Evolutionary conservation across 2,113 vertebrate species (phyloP), one percentile per base, ranked within the genome.

Genomic region (Damaliscus lunatus): DNA sequence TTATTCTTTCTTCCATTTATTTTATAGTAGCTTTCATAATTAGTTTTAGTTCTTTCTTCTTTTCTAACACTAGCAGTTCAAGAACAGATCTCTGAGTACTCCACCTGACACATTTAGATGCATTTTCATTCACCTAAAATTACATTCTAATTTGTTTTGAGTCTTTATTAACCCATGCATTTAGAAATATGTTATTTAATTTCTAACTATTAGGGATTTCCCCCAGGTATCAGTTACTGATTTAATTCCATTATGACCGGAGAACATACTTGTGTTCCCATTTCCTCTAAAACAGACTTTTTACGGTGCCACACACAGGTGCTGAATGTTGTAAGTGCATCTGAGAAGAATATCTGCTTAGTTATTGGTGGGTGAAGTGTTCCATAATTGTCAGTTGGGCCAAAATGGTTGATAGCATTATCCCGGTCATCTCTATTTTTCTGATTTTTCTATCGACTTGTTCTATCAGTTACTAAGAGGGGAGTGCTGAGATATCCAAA

Each of bases 111-210:
- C 11, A 60, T 17, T 80, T 52, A 77, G 31, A 43, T 77, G 48
- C 27, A 64, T 86, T 59, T 90, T 92, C 50, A 52, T 36, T 82
- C 19, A 67, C 31, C 36, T 48, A n/a, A 62, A 67, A 80, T 62
- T 88, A 81, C 31, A 77, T 83, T 91, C n/a, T 87, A 57, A 87
- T 60, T 95, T 92, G 9, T 2, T 77, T 80, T 89, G 23, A 67
- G 16, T 91, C 19, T 85, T 94, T 53, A 82, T 43, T 59, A 95
- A 64, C 21, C 14, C 15, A 33, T 36, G 14, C 15, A 81, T 88
- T 94, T 91, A 83, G 85, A 96, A 88, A 59, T 31, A 60, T 27
- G 23, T 74, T 71, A 88, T 29, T 95, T 90, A 80, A 91, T 64
- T 71, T 71, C 46, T 90, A 27, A 31, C 27, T 60, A 57, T 8